phyloP scores from a whole-genome alignment of 2,888 invertebrate genomes.

The Creontiades dilutus region DNA sequence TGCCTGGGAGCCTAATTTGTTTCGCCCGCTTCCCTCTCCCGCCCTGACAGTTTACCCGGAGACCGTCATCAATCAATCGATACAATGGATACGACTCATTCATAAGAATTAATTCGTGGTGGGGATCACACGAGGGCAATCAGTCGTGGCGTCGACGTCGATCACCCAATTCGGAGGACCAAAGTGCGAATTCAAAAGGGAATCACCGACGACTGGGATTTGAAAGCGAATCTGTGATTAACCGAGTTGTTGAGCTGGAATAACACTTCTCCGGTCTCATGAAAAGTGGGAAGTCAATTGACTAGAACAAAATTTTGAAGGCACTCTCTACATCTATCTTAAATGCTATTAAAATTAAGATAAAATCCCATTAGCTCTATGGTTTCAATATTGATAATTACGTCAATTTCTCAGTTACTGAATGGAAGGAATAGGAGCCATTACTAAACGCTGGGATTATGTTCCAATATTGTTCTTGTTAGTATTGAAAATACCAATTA shows the following conservation, averaged over 20 bases:
- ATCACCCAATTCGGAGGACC: not conserved
- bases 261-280: no score
- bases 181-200: not conserved
- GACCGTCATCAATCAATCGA: constrained; percentile 55
- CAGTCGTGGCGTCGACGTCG: not conserved
- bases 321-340: no score
- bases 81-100: constrained; percentile 54
- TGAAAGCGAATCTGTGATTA: not conserved
- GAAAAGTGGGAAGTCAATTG: no score
- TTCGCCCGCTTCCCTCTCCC: not conserved
- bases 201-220: not conserved
- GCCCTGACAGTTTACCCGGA: constrained; percentile 10
- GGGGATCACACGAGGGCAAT: constrained; percentile 7
- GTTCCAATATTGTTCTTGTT: no score
- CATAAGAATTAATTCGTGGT: constrained; percentile 53
- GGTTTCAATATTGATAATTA: no score
- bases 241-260: not conserved
- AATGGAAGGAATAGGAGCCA: no score
- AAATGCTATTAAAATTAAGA: no score
- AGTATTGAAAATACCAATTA: no score
- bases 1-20: constrained; percentile 56
- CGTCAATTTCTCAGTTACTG: no score
- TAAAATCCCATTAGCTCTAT: no score
- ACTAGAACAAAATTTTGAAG: no score
- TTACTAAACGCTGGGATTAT: no score